phyloP scores from a whole-genome alignment of 2,797 vertebrate genomes.

The Tympanoctomys barrerae region DNA sequence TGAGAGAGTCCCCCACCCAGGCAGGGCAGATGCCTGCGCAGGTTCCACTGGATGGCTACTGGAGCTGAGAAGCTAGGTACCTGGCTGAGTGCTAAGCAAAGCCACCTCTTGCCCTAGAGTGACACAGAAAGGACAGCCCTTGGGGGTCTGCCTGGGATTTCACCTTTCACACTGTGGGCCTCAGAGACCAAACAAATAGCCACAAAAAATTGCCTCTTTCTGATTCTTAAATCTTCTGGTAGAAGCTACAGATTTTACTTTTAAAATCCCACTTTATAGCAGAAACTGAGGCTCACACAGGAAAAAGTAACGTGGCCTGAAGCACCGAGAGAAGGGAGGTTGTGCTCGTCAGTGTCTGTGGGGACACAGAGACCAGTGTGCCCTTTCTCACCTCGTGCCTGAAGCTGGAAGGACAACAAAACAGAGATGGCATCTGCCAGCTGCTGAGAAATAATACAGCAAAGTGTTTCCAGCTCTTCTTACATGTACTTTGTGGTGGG shows the following conservation, averaged over 20 bases:
- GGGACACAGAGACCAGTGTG: neutral
- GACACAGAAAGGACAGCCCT: neutral
- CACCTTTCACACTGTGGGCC: no score
- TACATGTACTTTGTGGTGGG: neutral
- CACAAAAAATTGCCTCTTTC: rapidly evolving
- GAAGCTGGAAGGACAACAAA: neutral
- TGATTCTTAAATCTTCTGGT: neutral
- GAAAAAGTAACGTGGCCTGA: neutral
- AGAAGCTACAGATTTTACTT: neutral
- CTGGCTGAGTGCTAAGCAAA: neutral
- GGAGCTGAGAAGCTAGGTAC: no score
- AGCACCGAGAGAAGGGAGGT: neutral
- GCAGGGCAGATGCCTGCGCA: neutral
- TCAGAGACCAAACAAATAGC: rapidly evolving
- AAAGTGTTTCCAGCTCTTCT: neutral
- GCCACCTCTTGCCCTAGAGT: neutral
- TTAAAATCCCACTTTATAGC: neutral
- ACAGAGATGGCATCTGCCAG: no score
- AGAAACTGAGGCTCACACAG: neutral
- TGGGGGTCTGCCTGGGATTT: rapidly evolving
- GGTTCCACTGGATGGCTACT: neutral
- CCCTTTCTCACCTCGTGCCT: no score
- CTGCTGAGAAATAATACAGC: neutral
- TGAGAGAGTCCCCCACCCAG: conserved; percentile 57
- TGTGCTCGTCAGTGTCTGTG: no score